Base-by-base conservation (phyloP, 2,888 invertebrate genomes). In the Pandemis cinnamomeana region DNA sequence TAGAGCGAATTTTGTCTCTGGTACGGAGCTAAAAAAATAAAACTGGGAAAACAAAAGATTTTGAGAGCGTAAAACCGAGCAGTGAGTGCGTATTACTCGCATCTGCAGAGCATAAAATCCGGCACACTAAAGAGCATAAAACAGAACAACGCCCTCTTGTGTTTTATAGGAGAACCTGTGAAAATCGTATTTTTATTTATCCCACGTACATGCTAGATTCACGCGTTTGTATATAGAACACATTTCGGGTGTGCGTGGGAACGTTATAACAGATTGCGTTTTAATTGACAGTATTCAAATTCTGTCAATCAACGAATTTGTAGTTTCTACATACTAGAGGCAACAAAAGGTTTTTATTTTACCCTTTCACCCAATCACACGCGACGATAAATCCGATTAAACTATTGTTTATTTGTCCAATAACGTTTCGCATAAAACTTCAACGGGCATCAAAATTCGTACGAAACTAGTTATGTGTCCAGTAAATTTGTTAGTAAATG, bases 381-480 rank as follows among this genome's bases (percentile, higher is more conserved):
- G 51, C 27, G 73, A 68, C 61, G 63, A 55, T 58, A 77, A 75
- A 82, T 78, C 77, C 71, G 77, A 81, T 79, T 79, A 76, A 13
- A 63, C 74, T 63, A 11, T 60, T 78, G 77, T 78, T 77, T 79
- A 79, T 79, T 79, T 72, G 68, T 67, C 75, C 70, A 75, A 80
- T 78, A 60, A 48, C 36, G 20, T n/a, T 41, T 55, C 62, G 10
- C 36, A 67, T 48, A 44, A 66, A 60, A 67, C 48, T 60, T 11
- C 60, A 48, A 42, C 67, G 77, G 67, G 77, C 77, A 77, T 82
- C 79, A 83, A 82, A 84, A 83, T 83, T 84, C 75, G 75, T 60
- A 75, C 74, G 71, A 81, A 84, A 84, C 83, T 84, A 84, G 83
- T 86, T 86, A 83, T 80, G 83, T 84, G 80, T 78, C 78, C 67